Evolutionary conservation across 2,888 invertebrate species (phyloP).

Genomic region (Lithophane ornitopus): DNA sequence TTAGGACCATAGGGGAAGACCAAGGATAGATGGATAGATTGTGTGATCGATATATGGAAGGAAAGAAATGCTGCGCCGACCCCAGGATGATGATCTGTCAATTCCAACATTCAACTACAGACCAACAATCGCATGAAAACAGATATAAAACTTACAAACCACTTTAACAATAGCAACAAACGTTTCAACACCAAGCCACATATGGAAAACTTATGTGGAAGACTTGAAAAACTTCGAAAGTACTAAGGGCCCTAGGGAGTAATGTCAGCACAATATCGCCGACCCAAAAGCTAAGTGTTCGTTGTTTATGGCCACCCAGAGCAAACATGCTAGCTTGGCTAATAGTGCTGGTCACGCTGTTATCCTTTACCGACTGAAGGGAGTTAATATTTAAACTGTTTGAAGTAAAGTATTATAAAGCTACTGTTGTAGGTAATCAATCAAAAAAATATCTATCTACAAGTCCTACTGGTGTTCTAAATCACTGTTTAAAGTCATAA

Average conservation of each 20-base stretch:
- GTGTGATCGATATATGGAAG: neutral
- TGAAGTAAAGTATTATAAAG: neutral
- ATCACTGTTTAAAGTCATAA: neutral
- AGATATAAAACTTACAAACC: neutral
- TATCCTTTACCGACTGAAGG: slow-evolving; percentile 3
- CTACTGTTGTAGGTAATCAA: neutral
- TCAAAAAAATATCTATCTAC: neutral
- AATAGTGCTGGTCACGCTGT: slow-evolving; percentile 41
- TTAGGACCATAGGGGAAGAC: no score
- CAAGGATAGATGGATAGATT: neutral
- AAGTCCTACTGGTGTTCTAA: neutral
- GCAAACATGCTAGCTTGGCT: slow-evolving; percentile 43
- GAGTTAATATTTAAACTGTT: slow-evolving; percentile 20
- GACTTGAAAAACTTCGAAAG: slow-evolving; percentile 5
- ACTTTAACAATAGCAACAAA: neutral
- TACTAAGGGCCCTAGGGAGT: slow-evolving; percentile 31
- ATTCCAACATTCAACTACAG: neutral
- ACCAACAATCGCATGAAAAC: neutral
- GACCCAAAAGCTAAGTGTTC: slow-evolving; percentile 37
- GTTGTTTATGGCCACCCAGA: slow-evolving; percentile 38
- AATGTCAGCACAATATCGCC: slow-evolving; percentile 31
- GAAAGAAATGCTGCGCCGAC: neutral
- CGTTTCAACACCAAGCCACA: neutral
- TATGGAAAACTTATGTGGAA: slow-evolving; percentile 16
- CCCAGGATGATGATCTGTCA: neutral